phyloP scores from a whole-genome alignment of 1,140 invertebrate genomes.

The Galleria mellonella region DNA sequence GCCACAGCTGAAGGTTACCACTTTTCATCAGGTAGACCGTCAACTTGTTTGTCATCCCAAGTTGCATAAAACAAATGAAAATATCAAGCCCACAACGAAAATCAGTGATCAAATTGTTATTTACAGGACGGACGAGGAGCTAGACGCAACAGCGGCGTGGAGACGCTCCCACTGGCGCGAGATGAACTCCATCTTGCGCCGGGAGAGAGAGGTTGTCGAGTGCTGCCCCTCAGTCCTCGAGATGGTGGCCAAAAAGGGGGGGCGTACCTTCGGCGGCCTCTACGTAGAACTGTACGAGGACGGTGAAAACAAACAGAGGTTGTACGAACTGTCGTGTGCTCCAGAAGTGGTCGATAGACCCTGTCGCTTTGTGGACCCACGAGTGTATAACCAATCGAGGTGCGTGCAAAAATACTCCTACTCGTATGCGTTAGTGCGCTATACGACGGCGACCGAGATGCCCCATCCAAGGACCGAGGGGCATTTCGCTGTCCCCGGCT shows the following conservation, averaged over 20 bases:
- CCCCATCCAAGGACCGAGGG: conserved; percentile 67
- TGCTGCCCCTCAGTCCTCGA: conserved; percentile 88
- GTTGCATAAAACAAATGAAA: too few species aligned
- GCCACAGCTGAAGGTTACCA: too few species aligned
- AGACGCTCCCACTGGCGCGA: conserved; percentile 72
- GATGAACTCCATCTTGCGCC: conserved; percentile 78
- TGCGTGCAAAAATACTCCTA: conserved; percentile 91
- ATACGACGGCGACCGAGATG: conserved; percentile 66
- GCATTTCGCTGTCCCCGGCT: conserved; percentile 72
- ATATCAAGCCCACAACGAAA: too few species aligned
- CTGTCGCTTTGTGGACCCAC: conserved; percentile 84
- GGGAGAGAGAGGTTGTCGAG: conserved; percentile 77
- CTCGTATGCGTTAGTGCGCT: conserved; percentile 86
- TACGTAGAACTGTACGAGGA: conserved; percentile 86
- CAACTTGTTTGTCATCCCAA: too few species aligned
- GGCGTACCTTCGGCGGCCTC: conserved; percentile 81
- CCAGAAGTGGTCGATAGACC: conserved; percentile 81
- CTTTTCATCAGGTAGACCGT: too few species aligned
- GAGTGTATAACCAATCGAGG: conserved; percentile 79
- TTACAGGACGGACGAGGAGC: conserved; percentile 57
- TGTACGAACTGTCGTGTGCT: conserved; percentile 88
- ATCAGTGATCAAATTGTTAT: neutral
- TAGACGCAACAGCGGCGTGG: conserved; percentile 52
- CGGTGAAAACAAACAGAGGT: conserved; percentile 77
- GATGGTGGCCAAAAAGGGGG: conserved; percentile 85